Evolutionary conservation across 2,113 vertebrate genomes (phyloP).

Genomic region (Pardalotus punctatus): DNA sequence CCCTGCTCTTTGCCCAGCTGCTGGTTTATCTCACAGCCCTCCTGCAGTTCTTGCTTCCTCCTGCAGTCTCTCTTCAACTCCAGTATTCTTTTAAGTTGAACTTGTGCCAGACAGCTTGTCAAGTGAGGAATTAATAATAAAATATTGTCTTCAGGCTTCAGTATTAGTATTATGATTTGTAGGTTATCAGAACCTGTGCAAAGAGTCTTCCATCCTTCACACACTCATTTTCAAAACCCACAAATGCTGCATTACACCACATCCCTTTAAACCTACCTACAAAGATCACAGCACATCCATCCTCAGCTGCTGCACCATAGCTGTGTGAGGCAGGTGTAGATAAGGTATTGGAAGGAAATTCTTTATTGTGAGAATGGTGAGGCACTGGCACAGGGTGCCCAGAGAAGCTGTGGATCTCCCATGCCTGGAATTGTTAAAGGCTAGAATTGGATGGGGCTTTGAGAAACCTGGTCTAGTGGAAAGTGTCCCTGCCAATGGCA

Average conservation of each 20-base stretch:
- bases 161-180: not conserved
- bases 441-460: not conserved
- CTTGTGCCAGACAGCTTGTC: not conserved
- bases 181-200: not conserved
- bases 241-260: fast-evolving
- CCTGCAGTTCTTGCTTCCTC: not conserved
- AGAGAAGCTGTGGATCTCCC: not conserved
- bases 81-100: not conserved
- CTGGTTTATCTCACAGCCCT: not conserved
- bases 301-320: not conserved
- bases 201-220: not conserved
- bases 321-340: not conserved
- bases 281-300: not conserved
- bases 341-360: not conserved
- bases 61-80: not conserved
- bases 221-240: not conserved
- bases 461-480: not conserved
- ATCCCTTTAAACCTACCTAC: not conserved
- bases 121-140: not conserved
- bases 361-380: not conserved
- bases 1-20: not conserved
- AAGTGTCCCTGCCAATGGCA: not conserved
- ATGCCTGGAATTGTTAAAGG: not conserved
- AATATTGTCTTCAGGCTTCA: not conserved
- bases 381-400: not conserved